These are phyloP conservation scores for Hemicrepidius hirtus DNA, from an alignment of 2,888 invertebrate species.

Conservation along the genomic window DNA sequence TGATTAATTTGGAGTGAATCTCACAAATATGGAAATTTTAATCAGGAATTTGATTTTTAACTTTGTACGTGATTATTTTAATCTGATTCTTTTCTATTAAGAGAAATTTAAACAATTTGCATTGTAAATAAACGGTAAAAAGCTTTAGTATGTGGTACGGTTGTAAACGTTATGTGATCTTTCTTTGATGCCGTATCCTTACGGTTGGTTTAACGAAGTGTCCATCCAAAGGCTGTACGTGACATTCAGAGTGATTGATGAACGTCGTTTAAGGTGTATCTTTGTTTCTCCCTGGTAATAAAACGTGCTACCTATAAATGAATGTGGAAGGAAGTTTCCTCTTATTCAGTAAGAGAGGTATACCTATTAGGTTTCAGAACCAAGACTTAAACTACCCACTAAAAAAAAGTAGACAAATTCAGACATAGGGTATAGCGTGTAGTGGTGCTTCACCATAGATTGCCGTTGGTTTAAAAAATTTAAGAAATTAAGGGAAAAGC, in stretches of 20 bases:
- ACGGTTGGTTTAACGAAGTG: constrained; percentile 45
- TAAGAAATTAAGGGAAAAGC: too few species aligned
- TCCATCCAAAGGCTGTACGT: constrained; percentile 42
- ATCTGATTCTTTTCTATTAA: too few species aligned
- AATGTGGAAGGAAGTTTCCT: not conserved
- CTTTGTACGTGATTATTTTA: not conserved
- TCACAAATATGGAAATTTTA: not conserved
- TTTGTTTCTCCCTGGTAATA: constrained; percentile 43
- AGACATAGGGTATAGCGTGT: too few species aligned
- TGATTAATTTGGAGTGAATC: constrained; percentile 24
- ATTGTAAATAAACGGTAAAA: constrained; percentile 3
- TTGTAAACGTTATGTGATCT: constrained; percentile 38
- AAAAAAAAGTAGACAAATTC: too few species aligned
- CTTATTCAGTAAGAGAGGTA: not conserved
- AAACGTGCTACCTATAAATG: constrained; percentile 37
- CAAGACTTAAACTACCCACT: too few species aligned
- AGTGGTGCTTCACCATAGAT: too few species aligned
- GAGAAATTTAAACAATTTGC: not conserved
- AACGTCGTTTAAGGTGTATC: constrained; percentile 46
- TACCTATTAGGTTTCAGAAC: too few species aligned
- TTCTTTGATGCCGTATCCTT: constrained; percentile 33
- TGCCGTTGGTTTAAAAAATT: too few species aligned
- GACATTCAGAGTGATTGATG: constrained; percentile 50
- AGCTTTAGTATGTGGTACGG: constrained; percentile 18
- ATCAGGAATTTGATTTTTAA: too few species aligned